Conservation (phyloP, 2,888 invertebrate genomes). For the Orchestes rusci region DNA sequence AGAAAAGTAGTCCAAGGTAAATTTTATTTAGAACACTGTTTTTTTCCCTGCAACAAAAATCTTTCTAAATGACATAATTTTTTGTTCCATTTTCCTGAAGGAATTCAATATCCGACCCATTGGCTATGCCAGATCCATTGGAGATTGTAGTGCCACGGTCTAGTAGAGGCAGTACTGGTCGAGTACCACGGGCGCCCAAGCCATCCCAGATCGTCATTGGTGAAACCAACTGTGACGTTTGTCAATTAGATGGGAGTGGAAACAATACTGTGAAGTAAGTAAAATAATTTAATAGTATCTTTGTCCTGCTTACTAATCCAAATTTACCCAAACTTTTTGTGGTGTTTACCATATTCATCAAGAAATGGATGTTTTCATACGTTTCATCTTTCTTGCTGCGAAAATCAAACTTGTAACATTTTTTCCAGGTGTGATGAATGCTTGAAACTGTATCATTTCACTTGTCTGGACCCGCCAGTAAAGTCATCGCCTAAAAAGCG, state of each 20-base stretch:
- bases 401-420: no score
- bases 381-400: no score
- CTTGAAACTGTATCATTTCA: conserved; percentile 82
- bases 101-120: conserved; percentile 18
- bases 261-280: conserved; percentile 62
- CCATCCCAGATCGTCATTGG: conserved; percentile 4
- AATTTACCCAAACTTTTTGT: no score
- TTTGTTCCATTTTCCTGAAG: no score
- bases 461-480: conserved; percentile 86
- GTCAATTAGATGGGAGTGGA: conserved; percentile 53
- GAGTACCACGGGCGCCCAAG: conserved; percentile 4
- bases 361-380: no score
- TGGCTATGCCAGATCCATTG: conserved; percentile 13
- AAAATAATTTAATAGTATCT: no score
- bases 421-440: conserved; percentile 81
- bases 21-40: no score
- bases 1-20: conserved; percentile 8
- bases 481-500: conserved; percentile 90
- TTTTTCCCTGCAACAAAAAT: no score
- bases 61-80: no score
- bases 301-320: no score
- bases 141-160: conserved; percentile 7
- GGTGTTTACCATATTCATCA: no score
- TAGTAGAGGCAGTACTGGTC: conserved; percentile 7
- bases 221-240: conserved; percentile 53